phyloP scores from a whole-genome alignment of 2,888 invertebrate genomes.

The Drosophila pseudotalamancana region DNA sequence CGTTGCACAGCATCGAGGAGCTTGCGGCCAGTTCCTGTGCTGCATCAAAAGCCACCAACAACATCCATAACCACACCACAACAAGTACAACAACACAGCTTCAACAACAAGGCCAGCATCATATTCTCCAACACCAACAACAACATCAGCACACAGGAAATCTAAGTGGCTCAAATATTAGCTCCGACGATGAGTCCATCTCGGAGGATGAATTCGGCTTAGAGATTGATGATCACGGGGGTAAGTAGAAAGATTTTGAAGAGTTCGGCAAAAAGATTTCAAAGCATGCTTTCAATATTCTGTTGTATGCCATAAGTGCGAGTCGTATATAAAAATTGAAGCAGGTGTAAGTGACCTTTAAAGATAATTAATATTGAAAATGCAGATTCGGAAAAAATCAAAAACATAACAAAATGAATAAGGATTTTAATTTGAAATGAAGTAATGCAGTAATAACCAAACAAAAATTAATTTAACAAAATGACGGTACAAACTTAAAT shows the following conservation, averaged over 20 bases:
- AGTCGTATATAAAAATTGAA: no score
- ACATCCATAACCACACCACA: conserved; percentile 24
- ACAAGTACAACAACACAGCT: conserved; percentile 42
- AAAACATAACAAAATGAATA: no score
- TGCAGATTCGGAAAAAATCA: no score
- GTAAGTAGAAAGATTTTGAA: conserved; percentile 65
- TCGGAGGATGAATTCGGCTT: conserved; percentile 80
- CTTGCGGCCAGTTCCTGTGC: conserved; percentile 68
- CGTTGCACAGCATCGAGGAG: conserved; percentile 74
- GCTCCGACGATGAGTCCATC: conserved; percentile 78
- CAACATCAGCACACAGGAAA: conserved; percentile 47
- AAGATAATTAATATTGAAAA: no score
- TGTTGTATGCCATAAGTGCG: conserved; percentile 11
- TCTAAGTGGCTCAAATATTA: conserved; percentile 68
- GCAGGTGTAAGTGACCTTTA: no score
- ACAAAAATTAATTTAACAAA: no score
- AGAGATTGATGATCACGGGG: conserved; percentile 78
- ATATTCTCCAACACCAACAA: conserved; percentile 35
- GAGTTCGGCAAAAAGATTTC: background rate
- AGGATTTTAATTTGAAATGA: no score
- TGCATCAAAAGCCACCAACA: conserved; percentile 35
- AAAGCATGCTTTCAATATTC: conserved; percentile 65
- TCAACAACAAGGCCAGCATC: conserved; percentile 19
- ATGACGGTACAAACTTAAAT: no score
- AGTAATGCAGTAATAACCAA: no score